Base-by-base conservation (phyloP, 2,113 vertebrate species). In the Pogona vitticeps region DNA sequence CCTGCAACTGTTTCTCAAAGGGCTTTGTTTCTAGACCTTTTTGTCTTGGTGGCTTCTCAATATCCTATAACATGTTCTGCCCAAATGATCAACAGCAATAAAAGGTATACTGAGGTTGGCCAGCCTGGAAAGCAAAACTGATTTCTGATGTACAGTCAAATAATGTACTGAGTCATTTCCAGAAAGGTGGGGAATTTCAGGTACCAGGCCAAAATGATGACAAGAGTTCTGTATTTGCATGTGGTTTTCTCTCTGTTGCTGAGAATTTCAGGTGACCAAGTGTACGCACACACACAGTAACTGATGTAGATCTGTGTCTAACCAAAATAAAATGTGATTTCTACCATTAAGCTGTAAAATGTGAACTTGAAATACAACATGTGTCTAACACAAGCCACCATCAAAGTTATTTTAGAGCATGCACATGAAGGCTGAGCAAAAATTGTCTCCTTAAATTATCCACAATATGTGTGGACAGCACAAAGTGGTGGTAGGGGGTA, bases 241-340 rank as follows among this genome's bases (percentile, higher is more conserved):
- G 90, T 82, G 85, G 67, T 91, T 14, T 83, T 88, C 77, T 58
- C 75, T 76, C 21, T 15, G 2, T 76, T 88, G 87, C 79, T 78
- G 91, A 91, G 17, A 31, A 2, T 0, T 85, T 82, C 71, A n/a
- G n/a, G n/a, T n/a, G n/a, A n/a, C n/a, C n/a, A 75, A 86, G 75
- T 84, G 87, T 58, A 73, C 26, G 84, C 86, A 68, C 18, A 89
- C 91, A 91, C 92, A 90, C 92, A 95, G 68, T 91, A 92, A 72
- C 59, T 89, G 89, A 20, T 91, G 93, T 91, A 89, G 9, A 31
- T 12, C 58, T 86, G 77, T 86, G 5, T 52, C 72, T 79, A 84
- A 28, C 61, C 75, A 88, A 95, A 82, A 75, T 23, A 75, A 86
- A 73, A 80, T 20, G 78, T 31, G 78, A 81, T 86, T 76, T 83